Evolutionary conservation across 2,113 vertebrate genomes (phyloP).

Genomic region (Catharus fuscescens): DNA sequence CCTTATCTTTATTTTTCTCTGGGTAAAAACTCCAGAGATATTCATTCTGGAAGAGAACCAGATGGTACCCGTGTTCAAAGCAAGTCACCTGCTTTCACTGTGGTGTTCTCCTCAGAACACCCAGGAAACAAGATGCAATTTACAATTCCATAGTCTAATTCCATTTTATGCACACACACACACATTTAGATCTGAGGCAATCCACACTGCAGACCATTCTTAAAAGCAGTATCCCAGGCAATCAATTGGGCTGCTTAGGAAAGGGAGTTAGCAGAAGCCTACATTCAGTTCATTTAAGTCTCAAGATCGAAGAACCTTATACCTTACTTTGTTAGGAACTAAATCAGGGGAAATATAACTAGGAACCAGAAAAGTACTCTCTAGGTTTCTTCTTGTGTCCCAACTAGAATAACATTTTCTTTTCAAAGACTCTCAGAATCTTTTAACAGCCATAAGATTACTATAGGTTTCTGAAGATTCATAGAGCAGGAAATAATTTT

Average conservation of each 20-base stretch:
- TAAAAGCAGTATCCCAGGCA: background rate
- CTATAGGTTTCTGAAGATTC: background rate
- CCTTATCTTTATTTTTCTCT: background rate
- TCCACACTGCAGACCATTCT: background rate
- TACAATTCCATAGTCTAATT: background rate
- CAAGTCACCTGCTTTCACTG: background rate
- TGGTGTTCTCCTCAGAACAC: background rate
- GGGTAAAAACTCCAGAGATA: background rate
- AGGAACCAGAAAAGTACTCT: background rate
- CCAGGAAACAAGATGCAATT: background rate
- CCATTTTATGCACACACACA: background rate
- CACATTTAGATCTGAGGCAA: background rate
- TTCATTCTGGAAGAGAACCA: background rate
- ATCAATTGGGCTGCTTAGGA: background rate
- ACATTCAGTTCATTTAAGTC: background rate
- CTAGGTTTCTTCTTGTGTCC: background rate
- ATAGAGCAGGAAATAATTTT: conserved; percentile 16
- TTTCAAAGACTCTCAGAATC: background rate
- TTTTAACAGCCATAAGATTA: background rate
- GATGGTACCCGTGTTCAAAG: background rate
- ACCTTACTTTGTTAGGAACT: background rate
- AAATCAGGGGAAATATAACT: background rate
- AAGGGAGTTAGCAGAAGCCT: background rate
- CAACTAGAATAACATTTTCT: background rate
- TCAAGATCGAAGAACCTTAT: background rate